Evolutionary conservation across 2,888 invertebrate species (phyloP).

Genomic region (Drosophila niveifrons): DNA sequence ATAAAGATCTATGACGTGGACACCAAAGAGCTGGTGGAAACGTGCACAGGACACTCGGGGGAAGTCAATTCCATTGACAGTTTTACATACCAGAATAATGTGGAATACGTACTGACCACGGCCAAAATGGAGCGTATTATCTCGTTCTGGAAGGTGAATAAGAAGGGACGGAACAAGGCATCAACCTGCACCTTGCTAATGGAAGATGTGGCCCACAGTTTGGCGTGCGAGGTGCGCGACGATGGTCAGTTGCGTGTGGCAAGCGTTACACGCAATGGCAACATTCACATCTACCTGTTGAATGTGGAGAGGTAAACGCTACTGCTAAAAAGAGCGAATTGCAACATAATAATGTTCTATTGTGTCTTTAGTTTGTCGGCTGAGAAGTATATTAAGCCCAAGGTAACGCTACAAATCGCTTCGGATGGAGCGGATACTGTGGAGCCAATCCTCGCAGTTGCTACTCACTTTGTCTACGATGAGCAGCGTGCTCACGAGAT

Average conservation of each 20-base stretch:
- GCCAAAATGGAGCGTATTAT: constrained; percentile 84
- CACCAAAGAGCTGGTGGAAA: constrained; percentile 87
- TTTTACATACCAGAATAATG: constrained; percentile 59
- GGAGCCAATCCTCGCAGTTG: constrained; percentile 87
- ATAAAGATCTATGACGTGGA: constrained; percentile 87
- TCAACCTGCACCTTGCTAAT: constrained; percentile 88
- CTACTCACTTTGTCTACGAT: constrained; percentile 83
- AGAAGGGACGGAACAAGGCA: constrained; percentile 85
- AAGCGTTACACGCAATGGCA: constrained; percentile 90
- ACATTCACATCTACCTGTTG: constrained; percentile 92
- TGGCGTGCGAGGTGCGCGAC: constrained; percentile 86
- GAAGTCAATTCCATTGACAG: constrained; percentile 86
- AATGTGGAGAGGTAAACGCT: constrained; percentile 88
- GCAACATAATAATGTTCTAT: neutral
- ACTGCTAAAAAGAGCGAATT: no score
- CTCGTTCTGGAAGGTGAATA: constrained; percentile 84
- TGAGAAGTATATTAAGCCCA: constrained; percentile 89
- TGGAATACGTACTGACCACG: constrained; percentile 82
- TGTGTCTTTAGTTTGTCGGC: constrained; percentile 75
- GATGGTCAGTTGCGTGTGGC: constrained; percentile 86
- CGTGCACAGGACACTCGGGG: constrained; percentile 89
- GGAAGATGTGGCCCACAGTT: constrained; percentile 89
- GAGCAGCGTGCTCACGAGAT: constrained; percentile 84
- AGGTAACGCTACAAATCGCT: constrained; percentile 88
- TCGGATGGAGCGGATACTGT: constrained; percentile 86